Conservation (phyloP, 1,140 invertebrate species). For the Physella acuta region DNA sequence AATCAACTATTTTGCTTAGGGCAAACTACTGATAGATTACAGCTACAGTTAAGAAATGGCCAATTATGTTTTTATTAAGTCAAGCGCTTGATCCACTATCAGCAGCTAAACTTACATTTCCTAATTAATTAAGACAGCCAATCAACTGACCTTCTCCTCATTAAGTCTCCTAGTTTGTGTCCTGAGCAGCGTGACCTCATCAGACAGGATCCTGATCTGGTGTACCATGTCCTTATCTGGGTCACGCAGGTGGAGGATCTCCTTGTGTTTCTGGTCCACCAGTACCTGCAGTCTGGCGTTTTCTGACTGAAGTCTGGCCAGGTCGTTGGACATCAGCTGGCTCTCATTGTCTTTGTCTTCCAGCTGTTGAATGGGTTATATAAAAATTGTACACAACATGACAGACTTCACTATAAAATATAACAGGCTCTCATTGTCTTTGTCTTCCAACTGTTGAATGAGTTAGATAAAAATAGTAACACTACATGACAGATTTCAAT, state of each 20-base stretch:
- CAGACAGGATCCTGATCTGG: constrained; percentile 6
- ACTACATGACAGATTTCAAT: too few relatives aligned
- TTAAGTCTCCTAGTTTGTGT: constrained; percentile 20
- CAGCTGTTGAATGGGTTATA: too few relatives aligned
- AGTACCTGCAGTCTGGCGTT: constrained; percentile 19
- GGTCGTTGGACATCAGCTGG: background rate
- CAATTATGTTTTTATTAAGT: too few relatives aligned
- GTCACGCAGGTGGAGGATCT: constrained; percentile 22
- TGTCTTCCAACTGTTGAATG: constrained; percentile 12
- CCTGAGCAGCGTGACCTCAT: constrained; percentile 19
- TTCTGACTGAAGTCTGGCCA: constrained; percentile 14
- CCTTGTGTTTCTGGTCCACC: constrained; percentile 17
- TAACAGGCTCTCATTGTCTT: background rate
- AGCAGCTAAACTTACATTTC: too few relatives aligned
- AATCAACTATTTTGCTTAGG: too few relatives aligned
- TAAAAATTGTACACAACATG: too few relatives aligned
- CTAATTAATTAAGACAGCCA: too few relatives aligned
- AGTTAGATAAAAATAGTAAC: too few relatives aligned
- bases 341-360: background rate
- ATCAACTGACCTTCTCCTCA: constrained; percentile 22
- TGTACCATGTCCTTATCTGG: constrained; percentile 24
- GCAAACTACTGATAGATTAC: too few relatives aligned
- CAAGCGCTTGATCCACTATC: too few relatives aligned
- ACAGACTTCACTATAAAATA: too few relatives aligned
- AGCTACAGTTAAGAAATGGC: too few relatives aligned